phyloP scores from a whole-genome alignment of 2,113 vertebrate genomes.

The Pedionomus torquatus region DNA sequence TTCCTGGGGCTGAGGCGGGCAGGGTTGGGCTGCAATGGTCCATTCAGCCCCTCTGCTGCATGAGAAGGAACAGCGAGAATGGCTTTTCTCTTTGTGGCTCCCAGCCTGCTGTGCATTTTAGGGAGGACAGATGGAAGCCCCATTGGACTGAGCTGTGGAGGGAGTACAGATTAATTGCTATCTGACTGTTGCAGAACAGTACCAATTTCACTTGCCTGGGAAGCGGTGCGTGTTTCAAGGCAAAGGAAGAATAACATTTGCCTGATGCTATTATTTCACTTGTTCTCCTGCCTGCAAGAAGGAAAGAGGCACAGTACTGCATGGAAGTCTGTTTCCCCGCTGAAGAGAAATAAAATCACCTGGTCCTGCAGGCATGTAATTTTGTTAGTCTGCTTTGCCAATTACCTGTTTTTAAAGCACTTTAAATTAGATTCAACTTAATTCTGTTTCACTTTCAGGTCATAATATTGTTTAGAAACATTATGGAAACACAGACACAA shows the following conservation, averaged over 20 bases:
- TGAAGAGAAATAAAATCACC: conserved; percentile 35
- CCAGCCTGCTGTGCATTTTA: background rate
- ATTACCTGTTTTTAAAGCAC: conserved; percentile 44
- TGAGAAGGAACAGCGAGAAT: fast-evolving
- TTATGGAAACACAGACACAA: background rate
- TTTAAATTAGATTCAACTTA: conserved; percentile 48
- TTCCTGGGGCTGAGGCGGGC: background rate
- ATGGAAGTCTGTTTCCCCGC: background rate
- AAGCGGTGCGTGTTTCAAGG: conserved; percentile 39
- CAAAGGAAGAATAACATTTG: conserved; percentile 35
- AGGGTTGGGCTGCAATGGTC: background rate
- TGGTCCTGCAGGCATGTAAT: background rate
- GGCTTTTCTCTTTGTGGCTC: background rate
- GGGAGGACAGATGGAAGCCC: conserved; percentile 55
- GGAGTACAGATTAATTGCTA: conserved; percentile 46
- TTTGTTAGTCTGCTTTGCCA: conserved; percentile 39
- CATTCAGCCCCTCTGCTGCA: background rate
- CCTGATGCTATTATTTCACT: conserved; percentile 27
- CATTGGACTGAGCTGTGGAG: conserved; percentile 24
- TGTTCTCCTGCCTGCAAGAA: background rate
- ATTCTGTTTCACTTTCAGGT: conserved; percentile 41
- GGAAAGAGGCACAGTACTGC: background rate
- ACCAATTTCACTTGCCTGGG: conserved; percentile 33
- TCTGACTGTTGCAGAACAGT: background rate
- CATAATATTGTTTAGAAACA: conserved; percentile 34